Percentiles rank a stretch among this genome's conserved stretches.
Evolutionary conservation across 2,113 vertebrate genomes (phyloP).

Genomic region (Odontophorus gujanensis): DNA sequence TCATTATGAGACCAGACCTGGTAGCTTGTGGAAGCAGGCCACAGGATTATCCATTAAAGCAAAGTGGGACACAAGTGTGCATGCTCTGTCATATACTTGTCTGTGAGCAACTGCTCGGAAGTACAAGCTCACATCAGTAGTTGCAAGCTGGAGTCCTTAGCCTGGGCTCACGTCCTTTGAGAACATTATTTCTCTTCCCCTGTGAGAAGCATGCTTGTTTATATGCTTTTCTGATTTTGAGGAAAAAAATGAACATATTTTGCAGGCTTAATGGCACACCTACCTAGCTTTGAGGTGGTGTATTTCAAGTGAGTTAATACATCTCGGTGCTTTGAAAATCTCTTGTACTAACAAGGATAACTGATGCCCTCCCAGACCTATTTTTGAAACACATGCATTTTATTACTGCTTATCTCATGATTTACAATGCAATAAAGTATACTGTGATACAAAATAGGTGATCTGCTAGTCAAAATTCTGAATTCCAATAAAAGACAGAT

Average conservation of each 20-base stretch:
- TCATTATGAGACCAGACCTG: neutral
- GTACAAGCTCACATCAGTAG: neutral
- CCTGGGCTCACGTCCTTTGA: neutral
- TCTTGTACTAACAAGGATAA: neutral
- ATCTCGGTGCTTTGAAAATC: neutral
- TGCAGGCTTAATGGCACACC: neutral
- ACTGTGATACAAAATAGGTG: neutral
- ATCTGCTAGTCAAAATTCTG: neutral
- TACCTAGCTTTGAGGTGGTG: neutral
- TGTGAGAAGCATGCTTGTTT: neutral
- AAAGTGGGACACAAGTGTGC: neutral
- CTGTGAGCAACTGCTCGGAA: neutral
- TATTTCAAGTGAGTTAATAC: neutral
- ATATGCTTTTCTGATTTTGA: neutral
- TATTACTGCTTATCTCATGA: slow-evolving; percentile 10
- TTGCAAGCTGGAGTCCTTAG: neutral
- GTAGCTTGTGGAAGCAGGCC: neutral
- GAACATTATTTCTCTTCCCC: neutral
- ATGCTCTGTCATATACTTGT: neutral
- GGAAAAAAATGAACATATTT: neutral
- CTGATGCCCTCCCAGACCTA: neutral
- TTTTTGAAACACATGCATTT: neutral
- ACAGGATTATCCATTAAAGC: neutral
- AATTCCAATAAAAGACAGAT: neutral
- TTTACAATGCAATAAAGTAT: neutral